Evolutionary conservation across 2,797 vertebrate genomes (phyloP), one percentile per base, ranked within the genome.

Genomic region (Gambusia yucatana): DNA sequence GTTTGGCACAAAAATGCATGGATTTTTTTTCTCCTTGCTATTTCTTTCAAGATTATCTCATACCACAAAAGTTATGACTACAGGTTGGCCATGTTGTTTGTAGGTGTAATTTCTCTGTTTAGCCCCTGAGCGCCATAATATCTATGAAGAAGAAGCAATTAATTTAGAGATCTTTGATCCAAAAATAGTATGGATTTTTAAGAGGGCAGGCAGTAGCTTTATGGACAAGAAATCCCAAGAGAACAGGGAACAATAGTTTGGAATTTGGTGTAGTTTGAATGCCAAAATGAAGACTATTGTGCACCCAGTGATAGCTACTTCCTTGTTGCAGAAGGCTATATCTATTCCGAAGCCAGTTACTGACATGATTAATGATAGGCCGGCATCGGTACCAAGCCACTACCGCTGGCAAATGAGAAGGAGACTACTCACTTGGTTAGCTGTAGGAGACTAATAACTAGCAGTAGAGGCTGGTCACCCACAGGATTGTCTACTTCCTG

Each of bases 21-120:
- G 75, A 44, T 57, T 79, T 72, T 82, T 41, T 77, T 84, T 70
- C 30, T 28, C 55, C 46, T 20, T 48, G 52, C 16, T 30, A 43
- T 72, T 59, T 67, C 33, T 76, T 84, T 84, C n/a, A 80, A 69
- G 33, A 84, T 84, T 30, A 80, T 83, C 79, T 87, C 48, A 74
- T 76, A 75, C 76, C 80, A 78, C 84, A 52, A 86, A 88, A 82
- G 76, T 88, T 87, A 86, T 76, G 59, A 82, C 74, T 72, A 76
- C 41, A 73, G 44, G 72, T 74, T 90, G 89, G 84, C 84, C 74
- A 8, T 71, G 76, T 48, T n/a, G 9, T 69, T 30, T 0, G 3
- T 28, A 5, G 75, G 47, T 84, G 67, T 90, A 87, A 90, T 89
- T 86, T 11, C 72, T 83, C 43, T 16, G 39, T 55, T 86, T 81